Evolutionary conservation across 2,797 vertebrate genomes (phyloP), one percentile per base, ranked within the genome.

Genomic region (Cyprinella venusta): DNA sequence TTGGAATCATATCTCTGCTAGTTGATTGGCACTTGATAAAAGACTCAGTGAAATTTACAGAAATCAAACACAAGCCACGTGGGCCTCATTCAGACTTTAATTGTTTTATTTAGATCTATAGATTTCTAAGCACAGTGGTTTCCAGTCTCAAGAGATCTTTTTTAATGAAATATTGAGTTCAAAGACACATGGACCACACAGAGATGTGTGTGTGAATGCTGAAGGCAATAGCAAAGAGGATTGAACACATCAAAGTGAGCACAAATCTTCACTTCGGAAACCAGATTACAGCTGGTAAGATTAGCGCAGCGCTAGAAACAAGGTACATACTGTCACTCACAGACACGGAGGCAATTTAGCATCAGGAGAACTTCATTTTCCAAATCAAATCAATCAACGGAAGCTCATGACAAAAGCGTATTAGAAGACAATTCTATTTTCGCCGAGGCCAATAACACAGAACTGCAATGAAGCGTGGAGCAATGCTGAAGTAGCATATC

Each of bases 61-160:
- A 82, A 81, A 85, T 69, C 76, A 72, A 85, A 64, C 76, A 19
- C 63, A 48, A 52, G 74, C 70, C 81, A 79, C 70, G 65, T 82
- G 83, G 84, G 80, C 69, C 84, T 86, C 78, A 72, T 88, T 89
- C 84, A 76, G 76, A 56, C 84, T 87, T 87, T 89, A 91, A 91
- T 90, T 90, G 89, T 88, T 90, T 88, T 89, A 90, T 89, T 91
- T 88, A 87, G 87, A 90, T 90, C 81, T 88, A 90, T 89, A 87
- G 89, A 90, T 90, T 91, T 89, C 76, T 75, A 69, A 88, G 81
- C 79, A 59, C 61, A 86, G 75, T 50, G 63, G 68, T 89, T 82
- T 82, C 78, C 76, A 30, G 56, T 86, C 89, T 87, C 86, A 21
- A 71, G 88, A 88, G 86, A 87, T 79, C 24, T 6, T 56, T 76